Conservation (phyloP, 2,888 invertebrate species). For the Aquatica leii region DNA sequence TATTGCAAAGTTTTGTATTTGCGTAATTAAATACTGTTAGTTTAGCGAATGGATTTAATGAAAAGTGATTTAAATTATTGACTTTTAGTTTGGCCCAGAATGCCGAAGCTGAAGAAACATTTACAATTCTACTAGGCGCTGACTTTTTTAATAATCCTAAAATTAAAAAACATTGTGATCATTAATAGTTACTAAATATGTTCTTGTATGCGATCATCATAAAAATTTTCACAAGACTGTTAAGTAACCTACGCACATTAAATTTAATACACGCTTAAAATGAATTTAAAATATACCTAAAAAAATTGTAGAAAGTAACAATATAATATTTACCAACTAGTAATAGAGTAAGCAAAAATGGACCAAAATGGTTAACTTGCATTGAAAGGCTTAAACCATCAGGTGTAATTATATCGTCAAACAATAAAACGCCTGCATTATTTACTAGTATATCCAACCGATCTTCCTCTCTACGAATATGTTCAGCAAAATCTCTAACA, state of each 20-base stretch:
- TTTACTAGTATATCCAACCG: background rate
- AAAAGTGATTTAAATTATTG: constrained; percentile 1
- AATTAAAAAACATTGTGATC: no score
- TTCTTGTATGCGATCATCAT: no score
- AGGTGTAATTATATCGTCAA: background rate
- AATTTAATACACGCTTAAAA: no score
- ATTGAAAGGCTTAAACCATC: background rate
- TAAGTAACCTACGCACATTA: no score
- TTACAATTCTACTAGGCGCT: background rate
- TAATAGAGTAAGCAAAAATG: constrained; percentile 40
- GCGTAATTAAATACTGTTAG: background rate
- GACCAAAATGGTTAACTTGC: constrained; percentile 2
- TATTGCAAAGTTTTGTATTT: constrained; percentile 5
- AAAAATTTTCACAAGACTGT: no score
- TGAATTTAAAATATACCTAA: no score
- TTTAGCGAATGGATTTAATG: background rate
- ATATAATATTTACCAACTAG: background rate
- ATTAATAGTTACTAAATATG: no score
- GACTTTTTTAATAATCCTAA: constrained; percentile 1
- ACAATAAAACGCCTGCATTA: background rate
- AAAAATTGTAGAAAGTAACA: background rate
- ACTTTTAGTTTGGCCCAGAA: background rate
- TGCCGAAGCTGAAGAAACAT: background rate
- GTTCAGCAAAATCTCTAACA: constrained; percentile 68
- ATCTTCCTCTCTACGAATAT: constrained; percentile 58